phyloP scores from a whole-genome alignment of 1,140 invertebrate species.

The Anthonomus grandis region DNA sequence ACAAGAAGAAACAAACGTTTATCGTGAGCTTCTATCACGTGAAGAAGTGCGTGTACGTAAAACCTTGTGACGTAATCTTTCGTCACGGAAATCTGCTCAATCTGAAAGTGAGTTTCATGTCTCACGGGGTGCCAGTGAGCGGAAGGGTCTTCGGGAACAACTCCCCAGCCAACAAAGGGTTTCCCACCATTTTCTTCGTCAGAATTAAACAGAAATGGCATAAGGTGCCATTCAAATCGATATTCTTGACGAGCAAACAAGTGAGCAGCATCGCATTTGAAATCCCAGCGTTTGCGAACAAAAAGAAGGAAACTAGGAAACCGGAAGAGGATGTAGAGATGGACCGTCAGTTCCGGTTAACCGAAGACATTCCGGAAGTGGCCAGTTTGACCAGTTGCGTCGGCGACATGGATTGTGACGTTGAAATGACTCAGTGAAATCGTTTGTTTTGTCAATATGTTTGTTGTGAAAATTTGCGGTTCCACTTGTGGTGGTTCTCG shows the following conservation, averaged over 20 bases:
- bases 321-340: too few species aligned
- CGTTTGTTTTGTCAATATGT: too few species aligned
- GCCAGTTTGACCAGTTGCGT: too few species aligned
- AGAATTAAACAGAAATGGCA: constrained; percentile 23
- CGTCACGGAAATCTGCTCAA: constrained; percentile 28
- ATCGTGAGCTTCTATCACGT: constrained; percentile 26
- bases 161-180: constrained; percentile 29
- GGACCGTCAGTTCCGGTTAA: too few species aligned
- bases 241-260: constrained; percentile 27
- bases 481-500: too few species aligned
- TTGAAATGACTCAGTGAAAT: too few species aligned
- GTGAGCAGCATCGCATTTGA: too few species aligned
- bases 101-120: constrained; percentile 18
- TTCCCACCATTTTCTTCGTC: constrained; percentile 26
- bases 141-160: constrained; percentile 28
- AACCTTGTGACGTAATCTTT: constrained; percentile 24
- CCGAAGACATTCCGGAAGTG: too few species aligned
- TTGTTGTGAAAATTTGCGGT: too few species aligned
- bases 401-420: too few species aligned
- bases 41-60: constrained; percentile 22
- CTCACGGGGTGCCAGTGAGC: constrained; percentile 11
- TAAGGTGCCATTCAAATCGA: constrained; percentile 22
- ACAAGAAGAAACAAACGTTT: constrained; percentile 22
- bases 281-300: too few species aligned
- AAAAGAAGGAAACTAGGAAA: too few species aligned